These are phyloP conservation scores for Lagorchestes hirsutus DNA, from an alignment of 2,797 vertebrate species.

Conservation along the genomic window DNA sequence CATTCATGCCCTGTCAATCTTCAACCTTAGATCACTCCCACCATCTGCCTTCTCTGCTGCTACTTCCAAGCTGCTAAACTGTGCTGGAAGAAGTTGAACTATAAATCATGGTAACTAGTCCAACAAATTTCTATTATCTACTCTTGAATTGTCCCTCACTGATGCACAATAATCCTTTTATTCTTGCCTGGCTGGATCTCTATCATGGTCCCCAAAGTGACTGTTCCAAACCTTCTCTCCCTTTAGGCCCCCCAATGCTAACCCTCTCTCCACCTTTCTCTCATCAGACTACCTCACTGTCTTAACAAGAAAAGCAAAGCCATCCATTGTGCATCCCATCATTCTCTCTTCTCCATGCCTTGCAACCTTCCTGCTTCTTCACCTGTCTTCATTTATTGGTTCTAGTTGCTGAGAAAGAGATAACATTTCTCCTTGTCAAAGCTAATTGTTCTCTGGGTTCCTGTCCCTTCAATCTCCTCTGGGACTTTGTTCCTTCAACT, in stretches of 20 bases:
- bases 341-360: neutral
- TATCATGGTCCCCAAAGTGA: neutral
- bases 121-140: neutral
- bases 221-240: neutral
- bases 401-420: neutral
- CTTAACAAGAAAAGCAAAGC: neutral
- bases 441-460: neutral
- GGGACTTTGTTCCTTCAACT: neutral
- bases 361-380: neutral
- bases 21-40: neutral
- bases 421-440: neutral
- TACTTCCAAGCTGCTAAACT: neutral
- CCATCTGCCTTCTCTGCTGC: neutral
- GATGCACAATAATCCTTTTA: neutral
- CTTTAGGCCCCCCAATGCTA: neutral
- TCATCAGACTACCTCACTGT: neutral
- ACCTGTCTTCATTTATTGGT: neutral
- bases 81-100: neutral
- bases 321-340: neutral
- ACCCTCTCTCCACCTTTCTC: neutral
- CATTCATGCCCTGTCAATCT: neutral
- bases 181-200: neutral
- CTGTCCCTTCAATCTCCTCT: neutral
- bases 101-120: neutral
- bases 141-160: neutral